Conservation (phyloP, 2,888 invertebrate species). For the Drepanosiphum platanoidis region DNA sequence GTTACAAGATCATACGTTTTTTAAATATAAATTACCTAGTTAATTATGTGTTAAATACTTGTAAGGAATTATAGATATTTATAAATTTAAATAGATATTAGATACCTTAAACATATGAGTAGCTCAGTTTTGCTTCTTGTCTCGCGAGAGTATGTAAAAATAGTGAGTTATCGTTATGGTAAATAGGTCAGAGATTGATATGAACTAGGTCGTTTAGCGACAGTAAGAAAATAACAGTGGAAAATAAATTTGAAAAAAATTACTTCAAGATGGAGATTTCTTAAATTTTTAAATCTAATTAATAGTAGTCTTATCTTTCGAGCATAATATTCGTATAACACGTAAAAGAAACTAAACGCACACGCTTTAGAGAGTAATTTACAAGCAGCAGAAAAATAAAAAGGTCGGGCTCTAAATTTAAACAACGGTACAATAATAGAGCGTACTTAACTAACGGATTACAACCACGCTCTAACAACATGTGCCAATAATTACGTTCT, state of each 20-base stretch:
- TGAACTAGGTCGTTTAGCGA: neutral
- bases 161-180: neutral
- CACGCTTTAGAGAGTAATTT: neutral
- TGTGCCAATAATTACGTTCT: conserved; percentile 53
- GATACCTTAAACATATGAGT: neutral
- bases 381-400: conserved; percentile 27
- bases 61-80: neutral
- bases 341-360: neutral
- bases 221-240: neutral
- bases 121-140: neutral
- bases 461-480: conserved; percentile 20
- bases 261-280: neutral
- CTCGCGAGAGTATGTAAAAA: neutral
- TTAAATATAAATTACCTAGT: neutral
- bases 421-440: conserved; percentile 57
- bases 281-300: too few relatives aligned
- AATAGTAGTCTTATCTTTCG: neutral
- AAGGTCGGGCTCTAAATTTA: conserved; percentile 56
- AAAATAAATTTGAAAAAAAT: conserved; percentile 9
- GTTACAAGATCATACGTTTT: neutral
- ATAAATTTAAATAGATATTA: neutral
- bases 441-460: conserved; percentile 52
- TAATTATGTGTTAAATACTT: neutral
- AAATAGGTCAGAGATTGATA: neutral
- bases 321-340: neutral